Evolutionary conservation across 2,797 vertebrate genomes (phyloP), one percentile per base, ranked within the genome.

Genomic region (Channa striata): DNA sequence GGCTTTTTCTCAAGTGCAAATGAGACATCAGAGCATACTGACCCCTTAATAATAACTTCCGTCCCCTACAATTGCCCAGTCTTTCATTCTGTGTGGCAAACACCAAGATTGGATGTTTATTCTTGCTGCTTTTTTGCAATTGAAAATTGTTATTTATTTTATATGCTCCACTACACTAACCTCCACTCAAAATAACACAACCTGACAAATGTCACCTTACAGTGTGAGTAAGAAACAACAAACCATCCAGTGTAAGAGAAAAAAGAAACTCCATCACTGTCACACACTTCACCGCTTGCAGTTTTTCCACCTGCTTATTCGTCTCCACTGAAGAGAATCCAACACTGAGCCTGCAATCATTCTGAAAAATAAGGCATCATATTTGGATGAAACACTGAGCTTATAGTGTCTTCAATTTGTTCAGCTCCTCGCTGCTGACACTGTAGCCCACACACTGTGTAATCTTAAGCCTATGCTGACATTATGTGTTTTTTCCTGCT

Each of bases 401-500:
- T 69, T 50, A 19, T 19, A 34, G 42, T 40, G 43, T 13, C n/a
- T 57, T 74, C 37, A 39, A 19, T 65, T 30, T 69, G 50, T 77
- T 52, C 30, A 43, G 40, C 14, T 13, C 21, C 67, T 65, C 44
- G 17, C 17, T 7, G 23, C 50, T 68, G 63, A 65, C 56, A 40
- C 25, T 12, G 42, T 44, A 48, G 37, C 19, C 57, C 50, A 59
- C 54, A 14, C 48, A 25, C 19, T 30, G 37, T 50, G 68, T 59
- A 52, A 66, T 37, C 37, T 48, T 14, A 0, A 71, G 30, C 16
- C 58, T 60, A 17, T 51, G 42, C 39, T 53, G 65, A 81, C 59
- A 68, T 50, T 39, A 75, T 67, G 56, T 70, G 43, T 47, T 62
- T 79, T 62, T 48, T 16, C 25, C 11, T 59, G 30, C 67, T 56